Conservation (phyloP, 1,140 invertebrate genomes). For the Cyclina sinensis region DNA sequence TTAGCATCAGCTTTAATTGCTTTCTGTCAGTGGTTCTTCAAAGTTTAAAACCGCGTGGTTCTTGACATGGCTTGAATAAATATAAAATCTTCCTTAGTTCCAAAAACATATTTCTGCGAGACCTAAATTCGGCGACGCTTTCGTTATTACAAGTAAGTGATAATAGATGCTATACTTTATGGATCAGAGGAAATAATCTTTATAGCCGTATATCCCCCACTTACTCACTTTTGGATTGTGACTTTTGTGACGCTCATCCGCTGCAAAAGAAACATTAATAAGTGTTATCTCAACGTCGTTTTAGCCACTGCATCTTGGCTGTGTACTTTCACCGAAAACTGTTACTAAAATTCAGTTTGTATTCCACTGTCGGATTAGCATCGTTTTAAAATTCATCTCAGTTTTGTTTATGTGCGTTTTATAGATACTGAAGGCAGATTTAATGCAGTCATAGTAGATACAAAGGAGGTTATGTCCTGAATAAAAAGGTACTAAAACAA, state of each 20-base stretch:
- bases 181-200: conserved; percentile 39
- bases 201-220: conserved; percentile 31
- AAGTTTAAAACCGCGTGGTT: not conserved
- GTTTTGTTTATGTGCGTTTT: conserved; percentile 51
- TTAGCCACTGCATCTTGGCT: not conserved
- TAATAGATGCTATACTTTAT: conserved; percentile 29
- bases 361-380: not conserved
- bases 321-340: not conserved
- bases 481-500: conserved; percentile 26
- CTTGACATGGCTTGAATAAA: not conserved
- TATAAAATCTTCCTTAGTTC: not conserved
- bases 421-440: conserved; percentile 42
- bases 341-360: not conserved
- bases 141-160: conserved; percentile 33
- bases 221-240: conserved; percentile 18
- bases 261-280: not conserved
- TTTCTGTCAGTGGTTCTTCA: not conserved
- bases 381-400: conserved; percentile 18
- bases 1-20: not conserved
- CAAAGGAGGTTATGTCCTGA: not conserved
- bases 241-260: conserved; percentile 18
- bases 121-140: not conserved
- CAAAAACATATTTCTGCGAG: not conserved
- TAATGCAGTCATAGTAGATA: conserved; percentile 37
- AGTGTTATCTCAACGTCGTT: not conserved